Conservation (phyloP, 2,113 vertebrate species). For the Forbesichthys agassizii region DNA sequence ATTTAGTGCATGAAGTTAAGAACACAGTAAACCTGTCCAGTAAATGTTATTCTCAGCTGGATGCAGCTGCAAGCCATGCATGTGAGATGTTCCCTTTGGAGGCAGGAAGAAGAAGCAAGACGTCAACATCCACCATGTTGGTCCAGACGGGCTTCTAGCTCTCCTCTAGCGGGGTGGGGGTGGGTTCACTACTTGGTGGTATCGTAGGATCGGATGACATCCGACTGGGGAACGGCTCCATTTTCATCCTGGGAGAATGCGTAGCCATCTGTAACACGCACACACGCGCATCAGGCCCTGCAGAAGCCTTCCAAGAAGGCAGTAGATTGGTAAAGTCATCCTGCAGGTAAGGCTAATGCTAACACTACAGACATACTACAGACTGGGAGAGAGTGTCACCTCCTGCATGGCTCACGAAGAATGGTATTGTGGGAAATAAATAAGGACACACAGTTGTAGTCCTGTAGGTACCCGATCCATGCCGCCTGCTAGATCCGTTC, state of each 20-base stretch:
- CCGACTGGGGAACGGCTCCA: slow-evolving; percentile 85
- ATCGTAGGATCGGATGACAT: slow-evolving; percentile 85
- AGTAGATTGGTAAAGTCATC: neutral
- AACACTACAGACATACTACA: no score
- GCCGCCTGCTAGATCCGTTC: neutral
- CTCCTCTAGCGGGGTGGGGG: neutral
- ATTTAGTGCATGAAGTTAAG: no score
- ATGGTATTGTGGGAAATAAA: slow-evolving; percentile 22
- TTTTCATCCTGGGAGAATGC: slow-evolving; percentile 89
- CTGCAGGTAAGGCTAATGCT: no score
- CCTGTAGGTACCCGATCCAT: neutral
- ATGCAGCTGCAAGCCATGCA: no score
- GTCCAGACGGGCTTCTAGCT: no score
- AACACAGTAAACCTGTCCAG: no score
- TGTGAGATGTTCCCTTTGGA: no score
- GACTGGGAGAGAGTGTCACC: slow-evolving; percentile 10
- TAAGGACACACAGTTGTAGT: neutral
- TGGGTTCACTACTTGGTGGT: slow-evolving; percentile 81
- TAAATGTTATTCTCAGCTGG: no score
- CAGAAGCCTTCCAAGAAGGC: neutral
- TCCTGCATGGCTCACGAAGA: slow-evolving; percentile 17
- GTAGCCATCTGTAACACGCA: slow-evolving; percentile 75
- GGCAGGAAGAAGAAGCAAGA: no score
- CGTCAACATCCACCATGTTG: no score
- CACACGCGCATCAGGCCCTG: neutral